Conservation (phyloP, 2,888 invertebrate species). For the Vanessa cardui region DNA sequence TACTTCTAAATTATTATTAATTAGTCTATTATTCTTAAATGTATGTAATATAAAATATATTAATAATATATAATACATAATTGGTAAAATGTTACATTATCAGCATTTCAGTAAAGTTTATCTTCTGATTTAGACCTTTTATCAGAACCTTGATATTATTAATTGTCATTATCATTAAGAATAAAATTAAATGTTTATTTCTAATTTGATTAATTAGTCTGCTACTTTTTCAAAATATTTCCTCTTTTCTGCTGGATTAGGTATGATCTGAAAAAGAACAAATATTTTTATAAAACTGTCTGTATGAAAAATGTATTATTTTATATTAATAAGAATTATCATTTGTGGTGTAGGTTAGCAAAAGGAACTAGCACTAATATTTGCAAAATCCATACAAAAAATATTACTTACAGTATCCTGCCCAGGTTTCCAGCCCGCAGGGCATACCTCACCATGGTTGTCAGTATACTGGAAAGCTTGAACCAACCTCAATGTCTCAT, state of each 20-base stretch:
- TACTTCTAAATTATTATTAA: neutral
- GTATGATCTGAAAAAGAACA: slow-evolving; percentile 87
- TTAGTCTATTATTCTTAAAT: neutral
- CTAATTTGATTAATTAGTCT: slow-evolving; percentile 43
- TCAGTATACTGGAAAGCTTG: slow-evolving; percentile 98
- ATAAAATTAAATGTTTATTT: neutral
- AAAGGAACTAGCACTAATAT: too few relatives aligned
- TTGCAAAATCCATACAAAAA: neutral
- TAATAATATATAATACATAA: neutral
- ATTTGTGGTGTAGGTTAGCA: too few relatives aligned
- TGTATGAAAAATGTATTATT: too few relatives aligned
- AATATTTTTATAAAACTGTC: neutral
- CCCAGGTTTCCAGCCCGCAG: slow-evolving; percentile 97
- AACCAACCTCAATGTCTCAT: slow-evolving; percentile 95
- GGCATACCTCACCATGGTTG: slow-evolving; percentile 96
- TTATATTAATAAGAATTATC: too few relatives aligned
- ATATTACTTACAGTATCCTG: slow-evolving; percentile 89
- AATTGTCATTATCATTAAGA: neutral
- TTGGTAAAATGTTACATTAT: slow-evolving; percentile 7
- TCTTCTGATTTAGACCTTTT: neutral
- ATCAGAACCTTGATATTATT: slow-evolving; percentile 17
- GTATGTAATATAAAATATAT: neutral
- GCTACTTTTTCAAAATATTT: slow-evolving; percentile 89
- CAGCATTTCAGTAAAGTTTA: slow-evolving; percentile 9
- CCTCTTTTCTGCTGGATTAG: slow-evolving; percentile 90